Percentiles rank a stretch among this genome's conserved stretches.
phyloP scores from a whole-genome alignment of 2,888 invertebrate species.

The Eupeodes luniger region DNA sequence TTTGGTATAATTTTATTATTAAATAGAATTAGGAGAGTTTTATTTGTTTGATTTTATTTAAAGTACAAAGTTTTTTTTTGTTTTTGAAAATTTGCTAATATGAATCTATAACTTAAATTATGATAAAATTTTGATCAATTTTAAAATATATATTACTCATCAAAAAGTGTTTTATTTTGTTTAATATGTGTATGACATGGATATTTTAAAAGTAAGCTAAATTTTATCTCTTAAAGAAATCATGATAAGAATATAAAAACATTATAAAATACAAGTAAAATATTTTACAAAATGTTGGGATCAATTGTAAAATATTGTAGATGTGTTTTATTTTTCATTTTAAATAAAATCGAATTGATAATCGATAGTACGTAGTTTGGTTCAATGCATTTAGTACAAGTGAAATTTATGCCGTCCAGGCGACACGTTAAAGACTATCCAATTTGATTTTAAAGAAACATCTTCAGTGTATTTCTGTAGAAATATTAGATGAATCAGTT shows the following conservation, averaged over 20 bases:
- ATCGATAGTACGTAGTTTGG: no score
- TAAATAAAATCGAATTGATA: no score
- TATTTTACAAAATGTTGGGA: constrained; percentile 67
- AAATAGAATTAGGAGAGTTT: constrained; percentile 61
- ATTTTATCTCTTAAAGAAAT: not conserved
- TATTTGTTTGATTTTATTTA: not conserved
- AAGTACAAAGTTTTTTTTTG: not conserved
- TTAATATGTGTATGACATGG: not conserved
- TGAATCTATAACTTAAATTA: not conserved
- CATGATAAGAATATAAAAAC: not conserved
- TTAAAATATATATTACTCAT: constrained; percentile 16
- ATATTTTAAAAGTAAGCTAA: not conserved
- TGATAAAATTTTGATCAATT: constrained; percentile 25
- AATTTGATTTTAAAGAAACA: no score
- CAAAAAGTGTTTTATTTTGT: not conserved
- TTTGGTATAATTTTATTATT: constrained; percentile 16
- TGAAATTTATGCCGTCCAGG: no score
- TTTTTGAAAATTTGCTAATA: no score
- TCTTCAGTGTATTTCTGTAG: no score
- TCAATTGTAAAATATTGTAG: constrained; percentile 59
- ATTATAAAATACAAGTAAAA: constrained; percentile 45
- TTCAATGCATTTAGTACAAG: no score
- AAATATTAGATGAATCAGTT: no score
- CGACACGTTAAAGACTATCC: no score
- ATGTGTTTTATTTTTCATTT: constrained; percentile 23